Evolutionary conservation across 64 coral and sea anemone species (phyloP).

Genomic region (Montipora efflorescens): DNA sequence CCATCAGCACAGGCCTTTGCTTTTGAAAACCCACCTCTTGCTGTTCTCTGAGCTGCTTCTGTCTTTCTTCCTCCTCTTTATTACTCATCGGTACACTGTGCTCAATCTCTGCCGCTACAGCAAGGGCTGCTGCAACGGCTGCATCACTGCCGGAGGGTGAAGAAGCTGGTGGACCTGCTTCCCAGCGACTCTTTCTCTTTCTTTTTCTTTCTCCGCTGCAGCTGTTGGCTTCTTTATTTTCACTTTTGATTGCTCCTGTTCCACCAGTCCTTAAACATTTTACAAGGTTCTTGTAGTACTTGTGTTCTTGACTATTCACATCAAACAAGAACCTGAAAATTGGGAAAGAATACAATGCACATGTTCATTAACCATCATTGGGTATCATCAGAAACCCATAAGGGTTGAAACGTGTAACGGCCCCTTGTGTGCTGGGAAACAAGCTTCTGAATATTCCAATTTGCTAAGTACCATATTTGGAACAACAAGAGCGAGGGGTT

Average conservation of each 20-base stretch:
- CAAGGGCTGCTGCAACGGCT: conserved; percentile 65
- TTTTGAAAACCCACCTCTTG: conserved; percentile 73
- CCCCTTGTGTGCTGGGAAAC: no score
- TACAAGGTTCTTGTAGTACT: conserved; percentile 43
- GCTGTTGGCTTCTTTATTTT: background rate
- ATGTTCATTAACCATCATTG: background rate
- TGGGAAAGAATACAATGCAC: background rate
- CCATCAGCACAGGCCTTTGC: no score
- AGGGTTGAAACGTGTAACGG: no score
- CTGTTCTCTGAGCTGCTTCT: conserved; percentile 87
- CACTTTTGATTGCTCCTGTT: background rate
- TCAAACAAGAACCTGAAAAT: conserved; percentile 29
- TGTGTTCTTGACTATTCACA: conserved; percentile 33
- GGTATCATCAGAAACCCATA: no score
- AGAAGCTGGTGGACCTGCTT: conserved; percentile 7
- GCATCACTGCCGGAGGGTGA: conserved; percentile 56
- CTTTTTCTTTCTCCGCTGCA: conserved; percentile 45
- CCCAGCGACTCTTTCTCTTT: conserved; percentile 87
- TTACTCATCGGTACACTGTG: conserved; percentile 90
- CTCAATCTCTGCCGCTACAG: conserved; percentile 75
- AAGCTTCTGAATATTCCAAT: no score
- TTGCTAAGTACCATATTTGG: no score
- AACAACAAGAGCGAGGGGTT: no score
- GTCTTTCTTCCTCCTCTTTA: conserved; percentile 79
- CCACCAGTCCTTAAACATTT: background rate